phyloP scores from a whole-genome alignment of 2,113 vertebrate genomes.

The Channa argus region DNA sequence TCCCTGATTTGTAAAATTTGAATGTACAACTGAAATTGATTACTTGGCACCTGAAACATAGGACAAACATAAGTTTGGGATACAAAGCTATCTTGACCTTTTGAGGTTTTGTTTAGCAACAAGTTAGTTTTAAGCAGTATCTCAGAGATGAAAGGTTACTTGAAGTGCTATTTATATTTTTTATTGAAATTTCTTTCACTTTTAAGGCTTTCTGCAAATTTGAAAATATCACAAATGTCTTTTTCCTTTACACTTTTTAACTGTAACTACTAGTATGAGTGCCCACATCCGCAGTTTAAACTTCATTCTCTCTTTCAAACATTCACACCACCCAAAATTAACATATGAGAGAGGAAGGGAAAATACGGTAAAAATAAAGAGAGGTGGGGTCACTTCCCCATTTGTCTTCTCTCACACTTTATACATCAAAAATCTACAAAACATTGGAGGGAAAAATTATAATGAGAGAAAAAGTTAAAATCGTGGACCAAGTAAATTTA shows the following conservation, averaged over 20 bases:
- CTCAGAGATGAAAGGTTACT: too few species aligned
- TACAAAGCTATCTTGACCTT: too few species aligned
- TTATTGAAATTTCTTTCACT: too few species aligned
- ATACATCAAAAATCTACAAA: constrained; percentile 17
- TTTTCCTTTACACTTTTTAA: not conserved
- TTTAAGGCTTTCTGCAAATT: not conserved
- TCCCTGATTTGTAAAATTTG: constrained; percentile 1
- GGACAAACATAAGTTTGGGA: too few species aligned
- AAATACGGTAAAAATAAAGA: constrained; percentile 57
- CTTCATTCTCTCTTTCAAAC: constrained; percentile 35
- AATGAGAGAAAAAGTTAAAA: not conserved
- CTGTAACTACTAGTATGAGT: not conserved
- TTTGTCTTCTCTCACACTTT: constrained; percentile 43
- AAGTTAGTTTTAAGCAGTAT: too few species aligned
- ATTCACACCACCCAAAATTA: constrained; percentile 53
- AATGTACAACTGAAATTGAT: too few species aligned
- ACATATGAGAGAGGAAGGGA: constrained; percentile 66
- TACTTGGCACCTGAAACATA: too few species aligned
- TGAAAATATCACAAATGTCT: not conserved
- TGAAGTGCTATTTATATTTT: too few species aligned
- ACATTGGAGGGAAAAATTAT: not conserved
- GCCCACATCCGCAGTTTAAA: constrained; percentile 12
- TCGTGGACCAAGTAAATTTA: not conserved
- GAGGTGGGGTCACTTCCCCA: constrained; percentile 54
- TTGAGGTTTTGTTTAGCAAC: too few species aligned